phyloP scores from a whole-genome alignment of 2,113 vertebrate species.

The Lonchura striata region DNA sequence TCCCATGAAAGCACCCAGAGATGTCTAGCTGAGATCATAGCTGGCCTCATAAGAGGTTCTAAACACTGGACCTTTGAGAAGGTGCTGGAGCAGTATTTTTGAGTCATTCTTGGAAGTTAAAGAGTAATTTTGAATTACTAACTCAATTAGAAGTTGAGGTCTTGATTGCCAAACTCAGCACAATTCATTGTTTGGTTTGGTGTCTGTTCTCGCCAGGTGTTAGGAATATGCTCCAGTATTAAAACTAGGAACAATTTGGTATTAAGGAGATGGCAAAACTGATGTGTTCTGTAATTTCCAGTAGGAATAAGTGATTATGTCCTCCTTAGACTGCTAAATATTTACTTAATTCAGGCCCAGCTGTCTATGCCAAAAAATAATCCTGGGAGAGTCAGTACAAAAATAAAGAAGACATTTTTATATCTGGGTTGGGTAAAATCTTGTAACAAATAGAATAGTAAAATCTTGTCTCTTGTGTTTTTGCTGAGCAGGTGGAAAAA shows the following conservation, averaged over 20 bases:
- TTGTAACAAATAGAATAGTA: neutral
- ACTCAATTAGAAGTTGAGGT: neutral
- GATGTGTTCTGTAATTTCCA: neutral
- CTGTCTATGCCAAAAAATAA: neutral
- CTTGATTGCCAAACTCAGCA: neutral
- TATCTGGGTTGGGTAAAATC: neutral
- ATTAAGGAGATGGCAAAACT: neutral
- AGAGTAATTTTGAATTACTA: neutral
- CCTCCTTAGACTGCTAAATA: neutral
- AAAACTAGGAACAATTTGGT: neutral
- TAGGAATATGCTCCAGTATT: neutral
- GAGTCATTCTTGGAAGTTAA: neutral
- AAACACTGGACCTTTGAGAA: constrained; percentile 96
- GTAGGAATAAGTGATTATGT: neutral
- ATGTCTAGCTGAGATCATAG: constrained; percentile 94
- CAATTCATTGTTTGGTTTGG: neutral
- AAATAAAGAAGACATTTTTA: neutral
- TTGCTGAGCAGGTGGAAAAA: constrained; percentile 82
- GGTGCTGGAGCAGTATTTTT: constrained; percentile 64
- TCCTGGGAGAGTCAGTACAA: neutral
- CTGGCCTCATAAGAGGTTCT: constrained; percentile 92
- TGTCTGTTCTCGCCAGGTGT: neutral
- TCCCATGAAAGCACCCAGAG: constrained; percentile 94
- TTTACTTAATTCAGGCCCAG: neutral
- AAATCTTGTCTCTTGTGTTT: neutral